Base-by-base conservation (phyloP, 35 echinoderm and acorn worm species). In the Strongylocentrotus purpuratus region DNA sequence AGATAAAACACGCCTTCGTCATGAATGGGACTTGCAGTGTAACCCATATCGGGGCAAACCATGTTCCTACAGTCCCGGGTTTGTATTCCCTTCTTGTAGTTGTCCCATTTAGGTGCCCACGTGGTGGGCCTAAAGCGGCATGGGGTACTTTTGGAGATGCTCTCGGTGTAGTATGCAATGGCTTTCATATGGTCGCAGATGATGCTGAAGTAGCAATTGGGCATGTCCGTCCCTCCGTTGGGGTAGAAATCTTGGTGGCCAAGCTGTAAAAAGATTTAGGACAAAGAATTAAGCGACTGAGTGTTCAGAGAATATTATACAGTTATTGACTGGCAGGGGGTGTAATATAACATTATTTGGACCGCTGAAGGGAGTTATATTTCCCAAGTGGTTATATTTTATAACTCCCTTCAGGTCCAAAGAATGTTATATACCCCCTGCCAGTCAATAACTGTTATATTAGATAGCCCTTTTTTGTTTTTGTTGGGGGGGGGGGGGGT, bases 191-290 rank as follows among this genome's bases (percentile, higher is more conserved):
- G 91, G 58, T 93, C 91, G 31, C 91, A 86, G 1, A 46, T 9
- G 13, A 58, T 31, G 46, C 33, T 46, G 48, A 93, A 93, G 12
- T 46, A 93, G 12, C 91, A 93, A 28, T 46, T 46, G 14, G 91
- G 91, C 91, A 93, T 93, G 91, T 93, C 91, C 48, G 46, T 93
- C 7, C 95, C 95, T 87, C 95, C 95, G 45, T 96, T 96, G n/a
- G 95, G 95, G 45, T 94, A 96, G 48, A 96, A 96, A 94, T 96
- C 95, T 41, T 94, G 86, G 45, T 94, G 93, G 9, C 95, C 95
- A 61, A 86, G 78, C 65, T 87, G 65, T 28, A 5, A n/a, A 25
- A 28, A 18, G 5, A 55, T 14, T 14, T 15, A 15, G 9, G 35
- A n/a, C n/a, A n/a, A 41, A 41, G 35, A 41, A n/a, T n/a, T n/a